Percentiles rank a stretch among this genome's conserved stretches.
Conservation (phyloP, 2,888 invertebrate genomes). For the Drosophila neonasuta region DNA sequence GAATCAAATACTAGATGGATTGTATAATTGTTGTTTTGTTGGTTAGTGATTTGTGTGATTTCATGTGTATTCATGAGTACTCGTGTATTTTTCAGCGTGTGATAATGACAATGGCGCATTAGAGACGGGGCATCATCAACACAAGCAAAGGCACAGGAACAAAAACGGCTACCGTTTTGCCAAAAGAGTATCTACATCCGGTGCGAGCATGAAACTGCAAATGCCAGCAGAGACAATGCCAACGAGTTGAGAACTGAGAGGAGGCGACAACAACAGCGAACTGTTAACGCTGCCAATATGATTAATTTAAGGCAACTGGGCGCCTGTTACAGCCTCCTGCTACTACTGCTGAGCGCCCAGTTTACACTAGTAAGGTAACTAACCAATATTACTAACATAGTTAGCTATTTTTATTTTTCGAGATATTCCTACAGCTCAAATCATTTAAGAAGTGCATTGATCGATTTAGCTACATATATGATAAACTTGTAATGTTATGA, state of each 20-base stretch:
- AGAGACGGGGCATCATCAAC: constrained; percentile 16
- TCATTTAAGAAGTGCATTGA: no score
- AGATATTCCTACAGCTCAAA: no score
- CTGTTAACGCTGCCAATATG: constrained; percentile 56
- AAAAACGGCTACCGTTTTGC: constrained; percentile 25
- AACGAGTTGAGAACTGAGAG: constrained; percentile 57
- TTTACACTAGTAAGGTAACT: constrained; percentile 56
- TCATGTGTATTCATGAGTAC: background rate
- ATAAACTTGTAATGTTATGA: no score
- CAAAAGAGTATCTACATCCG: constrained; percentile 46
- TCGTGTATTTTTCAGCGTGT: constrained; percentile 1
- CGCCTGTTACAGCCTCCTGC: constrained; percentile 52
- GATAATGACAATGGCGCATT: constrained; percentile 28
- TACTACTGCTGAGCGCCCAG: constrained; percentile 60
- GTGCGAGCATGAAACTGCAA: constrained; percentile 58
- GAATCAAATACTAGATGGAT: background rate
- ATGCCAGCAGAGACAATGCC: constrained; percentile 56
- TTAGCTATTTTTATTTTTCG: no score
- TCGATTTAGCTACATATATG: no score
- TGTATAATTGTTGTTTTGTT: constrained; percentile 9
- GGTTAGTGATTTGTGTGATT: background rate
- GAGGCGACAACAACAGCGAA: constrained; percentile 39
- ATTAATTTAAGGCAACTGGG: constrained; percentile 46
- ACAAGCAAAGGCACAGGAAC: background rate
- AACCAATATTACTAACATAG: no score